phyloP scores from a whole-genome alignment of 1,140 invertebrate species.

The Maniola jurtina region DNA sequence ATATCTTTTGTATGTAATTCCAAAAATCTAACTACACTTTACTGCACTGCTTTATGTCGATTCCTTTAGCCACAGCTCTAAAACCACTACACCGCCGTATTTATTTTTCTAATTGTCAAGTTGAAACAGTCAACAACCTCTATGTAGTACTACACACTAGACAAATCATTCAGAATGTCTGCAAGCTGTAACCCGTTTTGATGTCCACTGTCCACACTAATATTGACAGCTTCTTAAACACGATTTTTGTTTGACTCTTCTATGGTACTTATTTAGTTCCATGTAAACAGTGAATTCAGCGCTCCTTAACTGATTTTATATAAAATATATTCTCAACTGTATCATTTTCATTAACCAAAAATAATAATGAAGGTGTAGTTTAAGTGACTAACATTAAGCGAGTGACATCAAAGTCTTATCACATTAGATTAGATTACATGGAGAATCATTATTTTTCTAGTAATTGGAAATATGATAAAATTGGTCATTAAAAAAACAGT shows the following conservation, averaged over 20 bases:
- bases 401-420: constrained; percentile 51
- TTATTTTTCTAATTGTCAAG: neutral
- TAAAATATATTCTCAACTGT: neutral
- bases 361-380: constrained; percentile 15
- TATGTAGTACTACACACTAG: no score
- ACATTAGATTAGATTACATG: constrained; percentile 56
- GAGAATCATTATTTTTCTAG: constrained; percentile 53
- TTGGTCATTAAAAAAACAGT: constrained; percentile 12
- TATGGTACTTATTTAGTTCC: no score
- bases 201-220: no score
- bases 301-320: neutral
- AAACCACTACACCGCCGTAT: no score
- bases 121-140: no score
- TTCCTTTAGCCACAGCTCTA: no score
- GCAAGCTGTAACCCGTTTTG: no score
- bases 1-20: neutral
- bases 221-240: no score
- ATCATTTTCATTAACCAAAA: neutral
- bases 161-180: no score
- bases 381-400: constrained; percentile 41
- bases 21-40: no score
- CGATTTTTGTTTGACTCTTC: no score
- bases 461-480: constrained; percentile 55
- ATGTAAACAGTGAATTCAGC: neutral
- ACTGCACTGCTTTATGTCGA: no score